Base-by-base conservation (phyloP, 2,888 invertebrate species). In the Ichneumoninae sp. region DNA sequence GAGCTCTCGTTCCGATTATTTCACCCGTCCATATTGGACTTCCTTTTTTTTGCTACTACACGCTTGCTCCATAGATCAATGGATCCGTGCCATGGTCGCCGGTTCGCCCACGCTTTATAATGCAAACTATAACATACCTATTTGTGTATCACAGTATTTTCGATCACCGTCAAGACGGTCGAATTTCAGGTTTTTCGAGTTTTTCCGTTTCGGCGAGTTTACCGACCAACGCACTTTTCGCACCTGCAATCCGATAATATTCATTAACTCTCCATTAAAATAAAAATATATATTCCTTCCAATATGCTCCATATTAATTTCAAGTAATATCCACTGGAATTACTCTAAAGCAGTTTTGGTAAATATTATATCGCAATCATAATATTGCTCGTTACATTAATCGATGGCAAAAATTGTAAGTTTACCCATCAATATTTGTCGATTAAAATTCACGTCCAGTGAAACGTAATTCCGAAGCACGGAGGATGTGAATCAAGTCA, bases 1-100 rank as follows among this genome's bases (percentile, higher is more conserved):
- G 80, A 71, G 72, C 57, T 77, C 50, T 81, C 68, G 75, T 36
- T 75, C 69, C 77, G 77, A 76, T 80, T 80, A 80, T 80, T 83
- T 76, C 50, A 75, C 70, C 66, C 60, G 60, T 60, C 69, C 65
- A 44, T 65, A 47, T 33, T 57, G 65, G 22, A 77, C 47, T 66
- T 50, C 36, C 22, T 30, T 70, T n/a, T 62, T 26, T 6, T 69
- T 10, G 30, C 60, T 10, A 62, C 30, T 44, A n/a, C 44, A 47
- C 26, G 72, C 16, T 54, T 26, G 16, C 13, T 57, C 57, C 44
- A 44, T 36, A 16, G 68, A 13, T 60, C 3, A 62, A 80, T 26
- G 36, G 22, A 80, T 71, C 62, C 70, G 54, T 83, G 83, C 83
- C 71, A 83, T 71, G 80, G 79, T 66, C 75, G 57, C 13, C 57